These are phyloP conservation scores for Emmelina monodactyla DNA, from an alignment of 2,888 invertebrate species.

Conservation along the genomic window DNA sequence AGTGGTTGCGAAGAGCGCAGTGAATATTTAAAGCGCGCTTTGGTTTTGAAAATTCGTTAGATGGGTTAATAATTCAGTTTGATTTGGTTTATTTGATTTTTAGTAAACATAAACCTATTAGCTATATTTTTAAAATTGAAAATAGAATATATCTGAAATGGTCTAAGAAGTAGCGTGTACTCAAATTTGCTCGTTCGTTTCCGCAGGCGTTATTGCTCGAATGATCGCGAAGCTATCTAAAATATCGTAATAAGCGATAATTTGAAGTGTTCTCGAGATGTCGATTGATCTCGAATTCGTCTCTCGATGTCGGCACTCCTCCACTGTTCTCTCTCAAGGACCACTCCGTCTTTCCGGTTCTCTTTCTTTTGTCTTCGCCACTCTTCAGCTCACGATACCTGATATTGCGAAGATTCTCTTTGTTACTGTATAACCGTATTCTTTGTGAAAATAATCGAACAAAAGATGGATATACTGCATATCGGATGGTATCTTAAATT, in stretches of 20 bases:
- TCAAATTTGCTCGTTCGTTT: too few relatives aligned
- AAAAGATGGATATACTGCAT: conserved; percentile 15
- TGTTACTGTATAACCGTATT: conserved; percentile 40
- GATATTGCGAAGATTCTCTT: conserved; percentile 44
- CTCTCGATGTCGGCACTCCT: conserved; percentile 17
- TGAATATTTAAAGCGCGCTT: conserved; percentile 60
- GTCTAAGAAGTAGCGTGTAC: too few relatives aligned
- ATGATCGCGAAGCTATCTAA: too few relatives aligned
- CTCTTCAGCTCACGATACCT: conserved; percentile 42
- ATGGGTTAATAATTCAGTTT: not conserved
- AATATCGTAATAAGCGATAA: conserved; percentile 8
- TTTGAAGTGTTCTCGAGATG: conserved; percentile 19
- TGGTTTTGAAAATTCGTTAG: conserved; percentile 34
- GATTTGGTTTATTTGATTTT: not conserved
- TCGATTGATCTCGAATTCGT: conserved; percentile 59
- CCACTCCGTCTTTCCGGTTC: conserved; percentile 58
- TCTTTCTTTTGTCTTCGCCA: conserved; percentile 51
- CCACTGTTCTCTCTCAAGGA: conserved; percentile 26
- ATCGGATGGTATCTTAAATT: too few relatives aligned
- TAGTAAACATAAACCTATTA: too few relatives aligned
- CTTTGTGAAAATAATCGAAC: not conserved
- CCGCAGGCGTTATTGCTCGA: too few relatives aligned
- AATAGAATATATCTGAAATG: too few relatives aligned
- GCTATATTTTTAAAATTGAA: too few relatives aligned
- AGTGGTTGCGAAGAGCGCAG: conserved; percentile 46